Evolutionary conservation across 2,888 invertebrate species (phyloP).

Genomic region (Molanna angustata): DNA sequence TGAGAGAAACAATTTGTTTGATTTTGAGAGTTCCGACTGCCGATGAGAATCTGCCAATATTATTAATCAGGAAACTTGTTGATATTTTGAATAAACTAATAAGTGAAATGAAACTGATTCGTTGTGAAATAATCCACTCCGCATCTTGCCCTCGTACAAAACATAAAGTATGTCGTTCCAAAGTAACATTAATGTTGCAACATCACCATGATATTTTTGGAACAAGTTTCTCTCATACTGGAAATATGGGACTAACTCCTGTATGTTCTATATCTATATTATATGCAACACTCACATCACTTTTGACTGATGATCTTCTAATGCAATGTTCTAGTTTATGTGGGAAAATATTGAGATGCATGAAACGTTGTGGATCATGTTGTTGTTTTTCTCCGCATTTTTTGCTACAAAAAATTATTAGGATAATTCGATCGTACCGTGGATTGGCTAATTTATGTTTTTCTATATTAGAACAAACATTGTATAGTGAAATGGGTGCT

Average conservation of each 20-base stretch:
- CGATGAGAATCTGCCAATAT: conserved; percentile 43
- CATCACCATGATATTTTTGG: conserved; percentile 62
- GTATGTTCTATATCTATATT: conserved; percentile 58
- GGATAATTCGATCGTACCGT: conserved; percentile 48
- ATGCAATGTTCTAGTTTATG: conserved; percentile 44
- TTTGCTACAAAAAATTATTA: conserved; percentile 50
- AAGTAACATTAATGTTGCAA: conserved; percentile 50
- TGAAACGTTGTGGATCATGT: conserved; percentile 58
- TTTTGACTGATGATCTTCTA: conserved; percentile 48
- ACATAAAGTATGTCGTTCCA: conserved; percentile 52
- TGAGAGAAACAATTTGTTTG: conserved; percentile 55
- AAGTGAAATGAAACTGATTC: conserved; percentile 54
- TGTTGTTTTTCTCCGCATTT: conserved; percentile 60
- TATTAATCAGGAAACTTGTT: conserved; percentile 53
- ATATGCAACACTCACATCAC: conserved; percentile 52
- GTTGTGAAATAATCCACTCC: conserved; percentile 56
- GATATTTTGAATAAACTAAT: conserved; percentile 57
- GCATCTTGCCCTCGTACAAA: conserved; percentile 51
- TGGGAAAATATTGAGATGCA: conserved; percentile 52
- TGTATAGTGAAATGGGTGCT: conserved; percentile 60
- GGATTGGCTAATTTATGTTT: conserved; percentile 47
- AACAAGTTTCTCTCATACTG: conserved; percentile 43
- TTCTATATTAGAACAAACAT: conserved; percentile 55
- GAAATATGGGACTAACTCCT: conserved; percentile 43
- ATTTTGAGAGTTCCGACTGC: conserved; percentile 53